A percentile compares a stretch with the other conserved stretches of the same genome.
Conservation (phyloP, 2,113 vertebrate genomes). For the Telmatochromis brachygnathus region DNA sequence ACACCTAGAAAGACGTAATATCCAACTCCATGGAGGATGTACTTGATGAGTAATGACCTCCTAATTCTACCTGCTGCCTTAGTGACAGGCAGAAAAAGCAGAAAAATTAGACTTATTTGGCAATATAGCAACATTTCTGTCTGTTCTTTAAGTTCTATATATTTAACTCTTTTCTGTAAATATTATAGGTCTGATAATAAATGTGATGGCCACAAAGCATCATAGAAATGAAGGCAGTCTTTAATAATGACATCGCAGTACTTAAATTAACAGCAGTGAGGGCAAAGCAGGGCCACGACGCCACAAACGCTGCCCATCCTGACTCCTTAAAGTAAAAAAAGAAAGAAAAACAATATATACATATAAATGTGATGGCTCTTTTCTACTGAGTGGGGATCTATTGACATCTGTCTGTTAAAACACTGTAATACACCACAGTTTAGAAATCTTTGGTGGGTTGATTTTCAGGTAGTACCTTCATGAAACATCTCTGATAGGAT, state of each 20-base stretch:
- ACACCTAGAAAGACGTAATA: constrained; percentile 64
- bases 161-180: neutral
- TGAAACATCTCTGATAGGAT: neutral
- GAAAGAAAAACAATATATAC: neutral
- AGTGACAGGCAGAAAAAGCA: neutral
- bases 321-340: constrained; percentile 22
- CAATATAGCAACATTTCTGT: neutral
- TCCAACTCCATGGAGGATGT: constrained; percentile 37
- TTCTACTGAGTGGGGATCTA: neutral
- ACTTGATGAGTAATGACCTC: constrained; percentile 35
- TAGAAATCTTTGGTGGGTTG: neutral
- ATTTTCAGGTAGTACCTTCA: neutral
- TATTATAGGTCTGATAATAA: neutral
- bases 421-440: neutral
- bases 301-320: constrained; percentile 23
- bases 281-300: constrained; percentile 2
- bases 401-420: neutral
- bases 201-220: neutral
- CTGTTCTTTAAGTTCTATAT: neutral
- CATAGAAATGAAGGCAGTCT: neutral
- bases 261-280: constrained; percentile 5
- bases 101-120: neutral
- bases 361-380: neutral
- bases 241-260: neutral
- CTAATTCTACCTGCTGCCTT: constrained; percentile 25